Base-by-base conservation (phyloP, 2,113 vertebrate genomes). In the Chaenogobius annularis region DNA sequence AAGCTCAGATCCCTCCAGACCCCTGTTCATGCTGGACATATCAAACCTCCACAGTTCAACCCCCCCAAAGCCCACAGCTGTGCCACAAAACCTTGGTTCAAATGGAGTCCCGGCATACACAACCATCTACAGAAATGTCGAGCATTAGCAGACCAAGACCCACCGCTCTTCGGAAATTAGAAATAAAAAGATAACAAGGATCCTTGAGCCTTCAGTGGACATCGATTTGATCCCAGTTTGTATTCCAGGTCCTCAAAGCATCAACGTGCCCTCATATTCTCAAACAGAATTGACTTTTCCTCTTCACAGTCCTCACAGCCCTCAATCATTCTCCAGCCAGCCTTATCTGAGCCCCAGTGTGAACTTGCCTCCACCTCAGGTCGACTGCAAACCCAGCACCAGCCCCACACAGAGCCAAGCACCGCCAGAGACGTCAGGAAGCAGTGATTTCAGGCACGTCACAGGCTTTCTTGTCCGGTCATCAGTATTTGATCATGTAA, bases 91-190 rank as follows among this genome's bases (percentile, higher is more conserved):
- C 23, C 55, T 37, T 68, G 5, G 52, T 82, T 10, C 72, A 77
- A 44, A 72, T 61, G 68, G 70, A 74, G 68, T 15, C 79, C 10
- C 74, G 74, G 22, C 68, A 70, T 31, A 3, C 37, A 1, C 68
- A 72, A n/a, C 20, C 68, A 47, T 20, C 70, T 61, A 35, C 59
- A 20, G 20, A 69, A 0, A 68, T 84, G 68, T 59, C 81, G 0
- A 88, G 87, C 74, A 92, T 94, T 44, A 92, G 93, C 19, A 82
- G 93, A 13, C 93, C 93, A 0, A 87, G 94, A 68, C 90, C 93
- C 1, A 89, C 93, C 0, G 85, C 83, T 14, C 85, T 92, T 7
- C 86, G 90, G 22, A 91, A n/a, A n/a, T n/a, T n/a, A n/a, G n/a
- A n/a, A n/a, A 85, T 46, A 89, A 91, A 68, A 55, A 86, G 71